Percentiles rank a stretch among this genome's conserved stretches.
phyloP scores from a whole-genome alignment of 2,113 vertebrate species.

The Vimba vimba region DNA sequence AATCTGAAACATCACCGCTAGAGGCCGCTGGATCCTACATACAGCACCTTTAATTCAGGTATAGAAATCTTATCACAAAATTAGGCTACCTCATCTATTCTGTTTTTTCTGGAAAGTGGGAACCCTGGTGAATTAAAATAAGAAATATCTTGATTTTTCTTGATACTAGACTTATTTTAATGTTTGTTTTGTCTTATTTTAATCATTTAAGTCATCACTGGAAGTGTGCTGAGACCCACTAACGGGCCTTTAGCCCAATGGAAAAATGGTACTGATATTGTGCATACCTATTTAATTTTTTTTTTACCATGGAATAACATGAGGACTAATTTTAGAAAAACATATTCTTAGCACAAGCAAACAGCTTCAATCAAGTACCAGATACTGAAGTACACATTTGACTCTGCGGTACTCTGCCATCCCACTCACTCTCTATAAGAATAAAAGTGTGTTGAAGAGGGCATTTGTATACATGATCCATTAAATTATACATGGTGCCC shows the following conservation, averaged over 20 bases:
- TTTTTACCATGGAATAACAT: neutral
- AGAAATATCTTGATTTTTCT: neutral
- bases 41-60: neutral
- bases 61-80: neutral
- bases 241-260: neutral
- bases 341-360: constrained; percentile 11
- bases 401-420: neutral
- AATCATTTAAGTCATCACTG: neutral
- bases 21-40: too few relatives aligned
- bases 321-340: neutral
- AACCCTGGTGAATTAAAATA: neutral
- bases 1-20: too few relatives aligned
- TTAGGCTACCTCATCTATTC: neutral
- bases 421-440: constrained; percentile 1
- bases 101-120: neutral
- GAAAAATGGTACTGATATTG: neutral
- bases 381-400: neutral
- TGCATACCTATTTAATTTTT: neutral
- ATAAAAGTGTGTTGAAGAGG: constrained; percentile 1
- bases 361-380: constrained; percentile 3
- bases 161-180: neutral
- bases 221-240: neutral
- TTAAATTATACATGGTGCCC: constrained; percentile 27
- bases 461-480: constrained; percentile 28
- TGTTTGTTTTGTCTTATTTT: neutral